A percentile compares a stretch with the other conserved stretches of the same genome.
phyloP scores from a whole-genome alignment of 2,888 invertebrate species.

The Pollenia angustigena region DNA sequence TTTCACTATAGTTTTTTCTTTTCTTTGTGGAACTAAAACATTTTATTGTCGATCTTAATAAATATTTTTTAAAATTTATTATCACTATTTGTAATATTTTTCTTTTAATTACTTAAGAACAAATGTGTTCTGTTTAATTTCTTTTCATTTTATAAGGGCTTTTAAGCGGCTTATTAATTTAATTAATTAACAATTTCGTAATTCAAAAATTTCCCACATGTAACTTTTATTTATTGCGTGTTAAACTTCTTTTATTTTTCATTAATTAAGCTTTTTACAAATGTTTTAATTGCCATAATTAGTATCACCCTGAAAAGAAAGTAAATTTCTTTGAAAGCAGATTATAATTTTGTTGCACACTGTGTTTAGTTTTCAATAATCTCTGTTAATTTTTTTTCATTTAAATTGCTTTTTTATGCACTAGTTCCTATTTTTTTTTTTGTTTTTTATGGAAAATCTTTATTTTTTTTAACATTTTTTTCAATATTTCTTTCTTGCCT shows the following conservation, averaged over 20 bases:
- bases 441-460: neutral
- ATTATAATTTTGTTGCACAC: too few species aligned
- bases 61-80: too few species aligned
- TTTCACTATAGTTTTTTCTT: too few species aligned
- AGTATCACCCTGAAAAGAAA: neutral
- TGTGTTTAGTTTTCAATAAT: too few species aligned
- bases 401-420: conserved; percentile 13
- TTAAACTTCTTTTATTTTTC: neutral
- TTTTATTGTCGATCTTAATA: too few species aligned
- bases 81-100: neutral
- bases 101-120: conserved; percentile 8
- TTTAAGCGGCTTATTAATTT: conserved; percentile 7
- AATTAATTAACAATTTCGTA: conserved; percentile 22
- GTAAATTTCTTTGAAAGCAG: neutral
- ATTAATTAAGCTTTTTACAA: neutral
- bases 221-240: neutral
- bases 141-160: conserved; percentile 5
- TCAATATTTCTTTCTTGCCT: conserved; percentile 13
- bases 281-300: neutral
- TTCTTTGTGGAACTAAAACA: too few species aligned
- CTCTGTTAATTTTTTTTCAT: neutral
- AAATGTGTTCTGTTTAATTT: conserved; percentile 7
- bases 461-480: neutral
- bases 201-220: neutral
- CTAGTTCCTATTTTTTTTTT: conserved; percentile 20